Conservation (phyloP, 2,113 vertebrate species). For the Regulus satrapa region DNA sequence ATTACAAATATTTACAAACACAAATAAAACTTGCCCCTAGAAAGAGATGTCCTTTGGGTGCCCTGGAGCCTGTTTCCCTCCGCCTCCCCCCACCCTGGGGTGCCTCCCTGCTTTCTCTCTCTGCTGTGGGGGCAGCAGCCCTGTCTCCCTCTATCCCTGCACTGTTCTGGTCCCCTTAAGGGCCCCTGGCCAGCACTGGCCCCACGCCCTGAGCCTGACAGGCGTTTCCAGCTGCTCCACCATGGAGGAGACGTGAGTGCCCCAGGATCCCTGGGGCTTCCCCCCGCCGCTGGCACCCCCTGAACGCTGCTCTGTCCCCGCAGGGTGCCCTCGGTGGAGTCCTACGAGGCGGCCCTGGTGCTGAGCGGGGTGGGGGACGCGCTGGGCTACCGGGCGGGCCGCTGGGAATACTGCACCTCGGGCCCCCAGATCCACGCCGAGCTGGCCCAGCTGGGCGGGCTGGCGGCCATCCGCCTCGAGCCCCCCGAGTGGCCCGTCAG, state of each 20-base stretch:
- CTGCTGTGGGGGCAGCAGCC: background rate
- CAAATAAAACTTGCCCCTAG: background rate
- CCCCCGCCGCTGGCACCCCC: background rate
- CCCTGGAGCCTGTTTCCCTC: background rate
- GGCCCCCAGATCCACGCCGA: constrained; percentile 78
- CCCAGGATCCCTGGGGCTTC: rapidly evolving
- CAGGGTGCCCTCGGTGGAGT: background rate
- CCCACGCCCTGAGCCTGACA: background rate
- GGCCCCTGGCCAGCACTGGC: background rate
- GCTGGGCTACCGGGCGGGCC: constrained; percentile 76
- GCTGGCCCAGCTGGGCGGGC: constrained; percentile 75
- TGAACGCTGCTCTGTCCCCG: rapidly evolving
- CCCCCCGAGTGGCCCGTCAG: constrained; percentile 84
- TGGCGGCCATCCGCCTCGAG: constrained; percentile 67
- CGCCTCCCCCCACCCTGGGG: background rate
- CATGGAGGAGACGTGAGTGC: background rate
- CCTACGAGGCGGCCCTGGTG: constrained; percentile 79
- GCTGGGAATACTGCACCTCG: constrained; percentile 81
- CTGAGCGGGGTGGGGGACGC: constrained; percentile 82
- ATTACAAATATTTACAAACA: too few relatives aligned
- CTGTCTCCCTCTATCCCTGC: background rate
- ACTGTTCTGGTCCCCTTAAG: background rate
- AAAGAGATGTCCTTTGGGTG: background rate
- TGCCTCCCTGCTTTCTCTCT: background rate
- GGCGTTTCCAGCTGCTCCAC: background rate